Conservation (phyloP, 2,797 vertebrate genomes). For the Lindbergichthys nudifrons region DNA sequence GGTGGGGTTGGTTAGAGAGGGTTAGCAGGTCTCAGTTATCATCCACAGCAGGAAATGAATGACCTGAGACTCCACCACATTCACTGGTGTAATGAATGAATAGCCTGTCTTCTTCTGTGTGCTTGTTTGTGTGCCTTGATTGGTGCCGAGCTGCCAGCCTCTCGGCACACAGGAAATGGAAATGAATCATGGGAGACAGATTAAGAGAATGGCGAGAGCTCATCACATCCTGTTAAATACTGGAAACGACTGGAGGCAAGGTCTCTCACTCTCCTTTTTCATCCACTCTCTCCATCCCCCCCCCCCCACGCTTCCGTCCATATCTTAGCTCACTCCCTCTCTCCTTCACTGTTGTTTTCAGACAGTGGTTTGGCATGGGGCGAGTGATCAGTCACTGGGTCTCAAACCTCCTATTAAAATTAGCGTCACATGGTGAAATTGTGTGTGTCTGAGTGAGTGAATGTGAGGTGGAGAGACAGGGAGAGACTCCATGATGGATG, state of each 20-base stretch:
- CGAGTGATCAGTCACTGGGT: conserved; percentile 69
- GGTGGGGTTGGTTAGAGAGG: conserved; percentile 19
- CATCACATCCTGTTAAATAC: conserved; percentile 93
- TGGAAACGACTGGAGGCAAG: conserved; percentile 88
- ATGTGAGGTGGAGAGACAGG: conserved; percentile 45
- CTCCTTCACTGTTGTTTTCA: conserved; percentile 49
- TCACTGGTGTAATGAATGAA: conserved; percentile 52
- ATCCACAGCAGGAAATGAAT: conserved; percentile 12
- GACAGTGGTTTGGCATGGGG: conserved; percentile 63
- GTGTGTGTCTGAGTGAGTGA: conserved; percentile 45
- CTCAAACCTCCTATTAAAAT: conserved; percentile 79
- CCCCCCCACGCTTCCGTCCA: conserved; percentile 16
- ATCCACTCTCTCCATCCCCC: conserved; percentile 27
- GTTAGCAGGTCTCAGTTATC: conserved; percentile 21
- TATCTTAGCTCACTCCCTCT: conserved; percentile 34
- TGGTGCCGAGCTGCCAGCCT: conserved; percentile 84
- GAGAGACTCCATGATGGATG: conserved; percentile 67
- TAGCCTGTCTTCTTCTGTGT: conserved; percentile 43
- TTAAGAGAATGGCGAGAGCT: conserved; percentile 94
- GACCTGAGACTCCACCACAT: conserved; percentile 13
- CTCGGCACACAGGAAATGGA: conserved; percentile 75
- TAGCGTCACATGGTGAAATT: conserved; percentile 50
- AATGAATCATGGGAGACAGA: conserved; percentile 97
- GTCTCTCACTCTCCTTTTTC: conserved; percentile 43
- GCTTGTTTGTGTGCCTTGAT: conserved; percentile 63